A percentile compares a stretch with the other conserved stretches of the same genome.
These are phyloP conservation scores for Philopedon plagiatum DNA, from an alignment of 2,888 invertebrate genomes.

Conservation along the genomic window DNA sequence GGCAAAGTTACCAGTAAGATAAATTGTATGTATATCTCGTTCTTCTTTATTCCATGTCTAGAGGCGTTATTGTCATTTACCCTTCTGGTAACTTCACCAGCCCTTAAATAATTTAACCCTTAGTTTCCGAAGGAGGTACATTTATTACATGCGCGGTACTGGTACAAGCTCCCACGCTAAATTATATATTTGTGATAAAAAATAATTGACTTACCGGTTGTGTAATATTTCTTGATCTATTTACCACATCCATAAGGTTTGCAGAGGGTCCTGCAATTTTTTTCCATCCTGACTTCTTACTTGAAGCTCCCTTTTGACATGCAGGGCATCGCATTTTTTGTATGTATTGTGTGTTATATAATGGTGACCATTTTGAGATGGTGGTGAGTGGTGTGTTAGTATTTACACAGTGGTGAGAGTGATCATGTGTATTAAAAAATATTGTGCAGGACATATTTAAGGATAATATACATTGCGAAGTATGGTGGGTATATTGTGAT, in stretches of 20 bases:
- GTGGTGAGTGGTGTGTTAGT: background rate
- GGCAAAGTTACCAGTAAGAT: too few relatives aligned
- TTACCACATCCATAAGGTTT: constrained; percentile 79
- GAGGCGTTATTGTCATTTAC: too few relatives aligned
- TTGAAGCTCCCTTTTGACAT: constrained; percentile 54
- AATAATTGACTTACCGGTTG: constrained; percentile 67
- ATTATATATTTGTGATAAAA: too few relatives aligned
- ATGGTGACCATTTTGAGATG: background rate
- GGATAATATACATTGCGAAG: background rate
- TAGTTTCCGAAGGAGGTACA: too few relatives aligned
- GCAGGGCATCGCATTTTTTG: background rate
- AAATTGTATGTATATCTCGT: too few relatives aligned
- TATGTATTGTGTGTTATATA: background rate
- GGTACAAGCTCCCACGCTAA: too few relatives aligned
- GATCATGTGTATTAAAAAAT: background rate
- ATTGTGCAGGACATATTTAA: background rate
- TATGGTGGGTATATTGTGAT: constrained; percentile 1
- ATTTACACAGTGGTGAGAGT: background rate
- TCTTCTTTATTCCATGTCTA: too few relatives aligned
- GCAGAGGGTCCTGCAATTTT: constrained; percentile 76
- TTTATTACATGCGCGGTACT: too few relatives aligned
- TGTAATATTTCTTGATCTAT: constrained; percentile 75
- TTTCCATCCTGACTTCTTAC: constrained; percentile 76
- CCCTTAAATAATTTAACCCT: too few relatives aligned
- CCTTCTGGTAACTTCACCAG: too few relatives aligned